These are phyloP conservation scores for Luscinia megarhynchos DNA, from an alignment of 2,797 vertebrate species.

Conservation along the genomic window DNA sequence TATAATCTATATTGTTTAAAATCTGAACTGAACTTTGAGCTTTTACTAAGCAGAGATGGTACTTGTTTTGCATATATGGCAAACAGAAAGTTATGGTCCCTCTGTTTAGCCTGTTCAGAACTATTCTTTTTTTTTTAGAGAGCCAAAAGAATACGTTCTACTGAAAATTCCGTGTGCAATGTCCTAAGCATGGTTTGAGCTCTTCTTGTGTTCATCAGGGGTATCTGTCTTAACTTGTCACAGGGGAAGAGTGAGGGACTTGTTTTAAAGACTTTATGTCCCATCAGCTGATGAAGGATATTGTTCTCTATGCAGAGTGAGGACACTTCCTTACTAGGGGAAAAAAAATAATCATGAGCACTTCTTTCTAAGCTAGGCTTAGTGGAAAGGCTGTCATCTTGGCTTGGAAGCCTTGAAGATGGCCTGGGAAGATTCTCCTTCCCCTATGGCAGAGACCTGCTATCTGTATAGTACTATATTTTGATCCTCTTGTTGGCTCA, in stretches of 20 bases:
- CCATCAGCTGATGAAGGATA: neutral
- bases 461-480: rapidly evolving
- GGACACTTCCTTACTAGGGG: neutral
- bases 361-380: neutral
- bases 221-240: neutral
- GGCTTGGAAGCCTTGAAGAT: neutral
- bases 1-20: too few species aligned
- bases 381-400: neutral
- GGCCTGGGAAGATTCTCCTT: neutral
- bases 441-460: neutral
- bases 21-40: neutral
- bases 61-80: neutral
- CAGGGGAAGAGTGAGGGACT: rapidly evolving
- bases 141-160: neutral
- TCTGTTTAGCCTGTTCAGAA: neutral
- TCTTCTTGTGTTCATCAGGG: neutral
- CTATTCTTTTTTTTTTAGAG: neutral
- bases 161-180: neutral
- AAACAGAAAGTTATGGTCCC: rapidly evolving
- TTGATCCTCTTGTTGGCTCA: neutral
- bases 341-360: neutral
- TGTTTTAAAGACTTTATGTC: neutral
- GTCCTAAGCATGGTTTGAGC: neutral
- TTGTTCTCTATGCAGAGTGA: neutral
- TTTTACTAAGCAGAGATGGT: neutral